Evolutionary conservation across 2,888 invertebrate genomes (phyloP).

Genomic region (Acleris laterana): DNA sequence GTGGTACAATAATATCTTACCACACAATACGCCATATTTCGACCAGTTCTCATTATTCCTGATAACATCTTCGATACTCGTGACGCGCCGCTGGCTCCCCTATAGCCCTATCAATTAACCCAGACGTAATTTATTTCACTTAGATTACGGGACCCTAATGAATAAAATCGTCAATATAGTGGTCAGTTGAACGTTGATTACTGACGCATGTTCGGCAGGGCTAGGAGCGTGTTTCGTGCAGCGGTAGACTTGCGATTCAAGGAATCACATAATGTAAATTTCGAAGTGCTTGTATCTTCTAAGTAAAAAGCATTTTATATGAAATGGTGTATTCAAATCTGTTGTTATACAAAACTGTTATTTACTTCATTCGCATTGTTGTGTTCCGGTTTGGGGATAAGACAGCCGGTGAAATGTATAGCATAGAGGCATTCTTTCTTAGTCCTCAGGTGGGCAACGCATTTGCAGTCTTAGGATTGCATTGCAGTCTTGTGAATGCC

Average conservation of each 20-base stretch:
- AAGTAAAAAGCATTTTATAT: no score
- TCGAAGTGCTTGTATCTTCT: no score
- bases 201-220: not conserved
- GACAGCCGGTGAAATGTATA: no score
- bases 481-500: no score
- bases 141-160: conserved; percentile 49
- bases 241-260: not conserved
- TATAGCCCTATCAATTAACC: conserved; percentile 63
- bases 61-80: conserved; percentile 46
- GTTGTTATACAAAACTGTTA: no score
- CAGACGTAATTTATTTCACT: conserved; percentile 63
- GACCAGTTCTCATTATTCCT: conserved; percentile 10
- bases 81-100: conserved; percentile 57
- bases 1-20: not conserved
- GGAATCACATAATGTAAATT: no score
- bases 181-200: conserved; percentile 1
- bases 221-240: not conserved
- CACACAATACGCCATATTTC: not conserved
- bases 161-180: conserved; percentile 28
- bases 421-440: no score
- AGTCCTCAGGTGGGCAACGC: no score
- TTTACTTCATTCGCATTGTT: no score
- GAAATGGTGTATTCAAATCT: no score
- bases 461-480: no score
- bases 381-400: no score